Conservation (phyloP, 37 sponge, comb jelly and placozoan species). For the Geodia barretti region DNA sequence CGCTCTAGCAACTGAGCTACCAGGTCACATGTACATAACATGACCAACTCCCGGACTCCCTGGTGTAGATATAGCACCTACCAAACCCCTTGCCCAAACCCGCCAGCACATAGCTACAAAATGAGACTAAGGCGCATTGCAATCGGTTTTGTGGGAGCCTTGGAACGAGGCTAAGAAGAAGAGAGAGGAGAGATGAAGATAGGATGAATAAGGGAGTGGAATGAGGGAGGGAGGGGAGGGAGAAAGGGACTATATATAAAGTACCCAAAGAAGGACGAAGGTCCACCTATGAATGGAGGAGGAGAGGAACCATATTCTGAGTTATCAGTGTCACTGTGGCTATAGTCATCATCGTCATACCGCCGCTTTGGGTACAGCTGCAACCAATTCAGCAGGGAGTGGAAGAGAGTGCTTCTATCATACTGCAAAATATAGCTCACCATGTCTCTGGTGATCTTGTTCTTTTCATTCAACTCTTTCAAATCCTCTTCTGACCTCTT, state of each 20-base stretch:
- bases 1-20: too few species aligned
- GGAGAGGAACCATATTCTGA: conserved; percentile 1
- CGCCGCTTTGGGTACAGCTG: conserved; percentile 59
- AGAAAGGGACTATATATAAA: not conserved
- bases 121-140: not conserved
- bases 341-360: conserved; percentile 44
- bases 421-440: conserved; percentile 3
- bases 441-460: conserved; percentile 89
- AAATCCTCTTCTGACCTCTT: conserved; percentile 78
- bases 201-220: not conserved
- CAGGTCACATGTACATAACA: too few species aligned
- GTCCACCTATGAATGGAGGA: not conserved
- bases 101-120: too few species aligned
- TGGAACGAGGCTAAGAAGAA: not conserved
- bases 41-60: too few species aligned
- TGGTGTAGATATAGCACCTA: too few species aligned
- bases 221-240: conserved; percentile 1
- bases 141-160: not conserved
- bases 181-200: conserved; percentile 19
- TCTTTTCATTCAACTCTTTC: conserved; percentile 82
- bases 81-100: too few species aligned
- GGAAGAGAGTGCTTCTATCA: not conserved
- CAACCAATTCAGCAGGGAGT: not conserved
- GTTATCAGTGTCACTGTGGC: not conserved
- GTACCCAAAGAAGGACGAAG: not conserved